These are phyloP conservation scores for Gallinago nigripennis DNA, from an alignment of 2,797 vertebrate species.

Conservation along the genomic window DNA sequence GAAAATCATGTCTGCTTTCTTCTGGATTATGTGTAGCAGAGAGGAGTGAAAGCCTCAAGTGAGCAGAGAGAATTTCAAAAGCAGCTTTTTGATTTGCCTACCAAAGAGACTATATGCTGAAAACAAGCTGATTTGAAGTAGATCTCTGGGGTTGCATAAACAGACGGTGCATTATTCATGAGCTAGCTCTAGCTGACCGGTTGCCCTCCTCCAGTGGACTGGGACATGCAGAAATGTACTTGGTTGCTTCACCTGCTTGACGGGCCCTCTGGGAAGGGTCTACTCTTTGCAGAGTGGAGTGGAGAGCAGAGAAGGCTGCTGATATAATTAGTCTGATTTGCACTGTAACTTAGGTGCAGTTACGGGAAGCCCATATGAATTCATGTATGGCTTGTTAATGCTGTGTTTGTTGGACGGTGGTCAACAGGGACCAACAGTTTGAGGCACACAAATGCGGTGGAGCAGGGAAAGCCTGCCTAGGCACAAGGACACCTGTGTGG, in stretches of 20 bases:
- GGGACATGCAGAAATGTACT: neutral
- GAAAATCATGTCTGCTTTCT: constrained; percentile 39
- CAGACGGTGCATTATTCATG: neutral
- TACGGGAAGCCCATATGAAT: neutral
- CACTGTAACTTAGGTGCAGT: neutral
- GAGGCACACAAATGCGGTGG: neutral
- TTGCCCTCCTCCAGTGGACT: neutral
- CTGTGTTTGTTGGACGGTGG: neutral
- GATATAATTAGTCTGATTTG: neutral
- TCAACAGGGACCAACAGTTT: neutral
- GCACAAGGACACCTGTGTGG: neutral
- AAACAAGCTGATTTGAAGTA: constrained; percentile 30
- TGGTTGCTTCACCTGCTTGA: neutral
- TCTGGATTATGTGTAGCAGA: neutral
- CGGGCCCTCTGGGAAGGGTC: neutral
- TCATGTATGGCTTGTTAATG: neutral
- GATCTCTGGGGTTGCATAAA: neutral
- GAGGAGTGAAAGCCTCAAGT: constrained; percentile 9
- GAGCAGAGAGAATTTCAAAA: constrained; percentile 49
- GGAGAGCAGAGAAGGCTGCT: neutral
- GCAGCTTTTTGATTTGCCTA: constrained; percentile 50
- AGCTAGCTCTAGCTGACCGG: neutral
- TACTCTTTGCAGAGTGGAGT: neutral
- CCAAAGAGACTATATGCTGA: neutral
- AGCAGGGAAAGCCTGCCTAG: neutral